Evolutionary conservation across 1,140 invertebrate genomes (phyloP), one percentile per base, ranked within the genome.

Genomic region (Episyrphus balteatus): DNA sequence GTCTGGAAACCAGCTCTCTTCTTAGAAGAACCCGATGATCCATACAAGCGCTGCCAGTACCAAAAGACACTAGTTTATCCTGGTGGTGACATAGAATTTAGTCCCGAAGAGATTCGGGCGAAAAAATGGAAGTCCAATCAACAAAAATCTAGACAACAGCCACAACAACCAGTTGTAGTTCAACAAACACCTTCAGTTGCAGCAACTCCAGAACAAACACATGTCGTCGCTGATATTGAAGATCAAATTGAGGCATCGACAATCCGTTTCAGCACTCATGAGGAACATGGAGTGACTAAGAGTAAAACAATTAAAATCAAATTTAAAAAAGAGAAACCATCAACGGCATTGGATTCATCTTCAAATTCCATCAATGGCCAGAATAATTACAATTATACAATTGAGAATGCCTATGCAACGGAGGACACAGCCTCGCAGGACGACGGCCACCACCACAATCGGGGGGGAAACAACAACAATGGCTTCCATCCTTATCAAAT

Each of bases 261-360:
- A 18, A 57, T 57, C 26, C 51, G 61, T 31, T 62, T 64, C 11
- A 56, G 51, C 18, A 53, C 52, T 8, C 58, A 66, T 32, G 56
- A 58, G 17, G 46, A 42, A 30, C 31, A 30, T n/a, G 32, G 41
- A 36, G 40, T 49, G 51, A 62, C 32, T 38, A 51, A 62, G 48
- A 67, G 65, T 48, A 58, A 65, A 48, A 61, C 61, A 10, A 61
- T 66, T 5, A 66, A 61, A 53, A 66, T 67, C 26, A 65, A 65
- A 45, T 64, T 64, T 18, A 66, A 53, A 44, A 66, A 64, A 49
- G 60, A 66, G 42, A 54, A 50, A 47, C 42, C 34, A n/a, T n/a
- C n/a, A 14, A 30, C 11, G 19, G 42, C 26, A 39, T 42, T 17
- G 10, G 26, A 51, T 19, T 51, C 57, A 10, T 46, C 21, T 3